A percentile compares a stretch with the other conserved stretches of the same genome.
Conservation (phyloP, 1,140 invertebrate species). For the Philaenus spumarius region DNA sequence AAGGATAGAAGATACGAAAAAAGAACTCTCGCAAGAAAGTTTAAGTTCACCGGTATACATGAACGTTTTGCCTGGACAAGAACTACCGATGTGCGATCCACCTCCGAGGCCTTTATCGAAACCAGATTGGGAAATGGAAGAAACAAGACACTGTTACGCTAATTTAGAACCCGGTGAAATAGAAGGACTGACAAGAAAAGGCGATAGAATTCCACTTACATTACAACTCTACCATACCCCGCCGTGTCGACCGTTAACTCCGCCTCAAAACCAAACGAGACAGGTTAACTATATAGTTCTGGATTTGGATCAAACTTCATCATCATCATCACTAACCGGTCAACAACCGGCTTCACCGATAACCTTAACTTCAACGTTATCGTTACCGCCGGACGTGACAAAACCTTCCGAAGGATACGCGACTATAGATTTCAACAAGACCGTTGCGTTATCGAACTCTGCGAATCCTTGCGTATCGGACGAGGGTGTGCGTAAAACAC, state of each 20-base stretch:
- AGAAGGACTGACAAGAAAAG: slow-evolving; percentile 38
- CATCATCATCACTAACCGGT: slow-evolving; percentile 24
- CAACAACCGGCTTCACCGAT: slow-evolving; percentile 1
- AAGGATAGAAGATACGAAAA: not conserved
- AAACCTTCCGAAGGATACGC: slow-evolving; percentile 68
- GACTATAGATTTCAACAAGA: slow-evolving; percentile 90
- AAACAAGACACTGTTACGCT: slow-evolving; percentile 53
- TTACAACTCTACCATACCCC: slow-evolving; percentile 40
- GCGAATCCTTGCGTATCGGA: slow-evolving; percentile 47
- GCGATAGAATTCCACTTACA: slow-evolving; percentile 32
- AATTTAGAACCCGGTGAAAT: slow-evolving; percentile 56
- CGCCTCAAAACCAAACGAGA: slow-evolving; percentile 24
- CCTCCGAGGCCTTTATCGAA: not conserved
- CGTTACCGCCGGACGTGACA: slow-evolving; percentile 39
- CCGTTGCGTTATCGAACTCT: slow-evolving; percentile 67
- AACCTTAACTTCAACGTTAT: not conserved
- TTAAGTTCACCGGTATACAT: slow-evolving; percentile 43
- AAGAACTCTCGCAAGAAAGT: not conserved
- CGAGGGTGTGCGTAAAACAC: slow-evolving; percentile 54
- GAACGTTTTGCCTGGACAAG: slow-evolving; percentile 50
- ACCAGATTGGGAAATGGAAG: slow-evolving; percentile 24
- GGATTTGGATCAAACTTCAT: slow-evolving; percentile 52
- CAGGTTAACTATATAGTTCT: slow-evolving; percentile 68
- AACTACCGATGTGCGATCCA: slow-evolving; percentile 21
- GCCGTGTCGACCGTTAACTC: slow-evolving; percentile 41